A percentile compares a stretch with the other conserved stretches of the same genome.
Evolutionary conservation across 2,797 vertebrate genomes (phyloP).

Genomic region (Siniperca obscura): DNA sequence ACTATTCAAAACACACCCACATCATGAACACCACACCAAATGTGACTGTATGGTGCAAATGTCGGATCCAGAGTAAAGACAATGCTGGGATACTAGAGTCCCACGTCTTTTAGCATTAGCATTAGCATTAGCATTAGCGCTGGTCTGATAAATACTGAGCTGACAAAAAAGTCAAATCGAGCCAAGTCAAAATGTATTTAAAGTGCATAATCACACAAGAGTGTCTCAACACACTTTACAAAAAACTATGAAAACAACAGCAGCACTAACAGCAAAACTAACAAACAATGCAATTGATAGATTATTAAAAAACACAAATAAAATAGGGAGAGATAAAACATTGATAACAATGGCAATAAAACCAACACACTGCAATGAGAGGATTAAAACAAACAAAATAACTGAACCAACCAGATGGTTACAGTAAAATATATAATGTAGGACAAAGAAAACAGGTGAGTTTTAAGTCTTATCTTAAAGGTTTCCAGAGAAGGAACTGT

Average conservation of each 20-base stretch:
- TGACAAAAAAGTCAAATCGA: not conserved
- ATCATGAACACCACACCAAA: not conserved
- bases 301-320: no score
- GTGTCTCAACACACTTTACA: not conserved
- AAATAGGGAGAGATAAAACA: no score
- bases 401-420: no score
- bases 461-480: no score
- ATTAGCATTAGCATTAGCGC: not conserved
- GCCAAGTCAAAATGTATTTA: not conserved
- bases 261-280: not conserved
- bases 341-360: no score
- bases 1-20: slow-evolving; percentile 25
- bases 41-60: not conserved
- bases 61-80: not conserved
- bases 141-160: not conserved
- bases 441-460: no score
- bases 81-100: not conserved
- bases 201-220: no score
- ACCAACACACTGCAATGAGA: no score
- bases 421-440: no score
- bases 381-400: no score
- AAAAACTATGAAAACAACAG: not conserved
- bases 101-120: not conserved
- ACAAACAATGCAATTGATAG: no score
- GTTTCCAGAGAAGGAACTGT: no score